Percentiles rank a stretch among this genome's conserved stretches.
Conservation (phyloP, 2,888 invertebrate species). For the Cryptocephalus moraei region DNA sequence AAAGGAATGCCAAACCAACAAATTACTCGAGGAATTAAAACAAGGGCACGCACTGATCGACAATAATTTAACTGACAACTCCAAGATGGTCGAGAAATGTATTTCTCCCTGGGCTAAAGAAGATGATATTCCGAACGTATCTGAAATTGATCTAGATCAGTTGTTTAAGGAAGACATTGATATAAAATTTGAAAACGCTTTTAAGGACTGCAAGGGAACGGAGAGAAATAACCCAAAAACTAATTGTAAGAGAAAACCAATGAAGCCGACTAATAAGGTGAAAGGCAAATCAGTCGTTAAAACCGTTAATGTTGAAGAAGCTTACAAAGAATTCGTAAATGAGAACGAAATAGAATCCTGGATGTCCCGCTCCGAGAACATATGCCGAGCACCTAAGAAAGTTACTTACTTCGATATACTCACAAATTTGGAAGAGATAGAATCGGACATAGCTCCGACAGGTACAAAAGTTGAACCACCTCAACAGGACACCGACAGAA, state of each 20-base stretch:
- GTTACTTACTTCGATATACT: slow-evolving; percentile 27
- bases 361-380: slow-evolving; percentile 20
- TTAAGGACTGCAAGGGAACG: neutral
- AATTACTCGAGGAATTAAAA: slow-evolving; percentile 17
- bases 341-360: slow-evolving; percentile 27
- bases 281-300: slow-evolving; percentile 14
- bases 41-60: slow-evolving; percentile 7
- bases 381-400: slow-evolving; percentile 8
- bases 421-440: slow-evolving; percentile 23
- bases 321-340: slow-evolving; percentile 4
- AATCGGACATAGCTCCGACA: slow-evolving; percentile 9
- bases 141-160: slow-evolving; percentile 23
- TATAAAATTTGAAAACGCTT: neutral
- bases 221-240: neutral
- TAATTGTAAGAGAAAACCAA: slow-evolving; percentile 7
- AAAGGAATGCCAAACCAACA: slow-evolving; percentile 21
- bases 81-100: slow-evolving; percentile 18
- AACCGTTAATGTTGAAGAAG: slow-evolving; percentile 5
- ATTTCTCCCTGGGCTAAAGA: slow-evolving; percentile 6
- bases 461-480: slow-evolving; percentile 15
- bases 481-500: slow-evolving; percentile 18
- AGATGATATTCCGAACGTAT: slow-evolving; percentile 20
- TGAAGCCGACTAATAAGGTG: slow-evolving; percentile 1
- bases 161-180: slow-evolving; percentile 17
- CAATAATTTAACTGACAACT: slow-evolving; percentile 18